Percentiles rank a stretch among this genome's conserved stretches.
These are phyloP conservation scores for Enhydra lutris DNA, from an alignment of 2,113 vertebrate species.

Conservation along the genomic window DNA sequence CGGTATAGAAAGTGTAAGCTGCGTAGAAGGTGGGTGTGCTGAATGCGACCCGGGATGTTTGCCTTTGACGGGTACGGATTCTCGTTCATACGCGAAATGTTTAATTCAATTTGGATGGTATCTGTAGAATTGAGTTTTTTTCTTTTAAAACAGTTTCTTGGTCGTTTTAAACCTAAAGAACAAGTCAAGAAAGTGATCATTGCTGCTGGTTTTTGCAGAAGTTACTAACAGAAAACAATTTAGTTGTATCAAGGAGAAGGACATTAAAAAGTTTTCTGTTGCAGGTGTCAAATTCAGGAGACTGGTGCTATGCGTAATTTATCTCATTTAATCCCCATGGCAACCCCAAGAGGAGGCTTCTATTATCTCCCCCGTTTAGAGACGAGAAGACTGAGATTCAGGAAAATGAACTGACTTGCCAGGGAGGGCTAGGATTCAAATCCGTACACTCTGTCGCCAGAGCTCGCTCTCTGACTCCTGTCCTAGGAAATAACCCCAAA, in stretches of 20 bases:
- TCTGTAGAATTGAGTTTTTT: neutral
- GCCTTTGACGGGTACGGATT: neutral
- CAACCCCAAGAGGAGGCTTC: neutral
- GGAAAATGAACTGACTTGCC: neutral
- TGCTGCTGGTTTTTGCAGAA: neutral
- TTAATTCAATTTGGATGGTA: neutral
- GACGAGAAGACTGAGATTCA: neutral
- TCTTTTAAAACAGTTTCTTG: neutral
- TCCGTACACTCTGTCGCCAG: neutral
- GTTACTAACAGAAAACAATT: neutral
- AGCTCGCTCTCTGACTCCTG: neutral
- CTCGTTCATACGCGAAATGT: neutral
- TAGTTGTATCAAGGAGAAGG: neutral
- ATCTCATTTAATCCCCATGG: neutral
- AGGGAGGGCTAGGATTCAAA: neutral
- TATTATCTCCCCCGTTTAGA: neutral
- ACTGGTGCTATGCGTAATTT: accelerated
- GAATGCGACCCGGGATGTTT: neutral
- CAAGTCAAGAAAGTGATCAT: neutral
- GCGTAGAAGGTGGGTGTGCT: neutral
- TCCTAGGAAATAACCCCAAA: neutral
- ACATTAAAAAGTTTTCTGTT: neutral
- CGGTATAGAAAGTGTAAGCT: neutral
- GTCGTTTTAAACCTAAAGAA: neutral
- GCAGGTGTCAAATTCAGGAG: neutral